Evolutionary conservation across 2,888 invertebrate species (phyloP).

Genomic region (Noctua janthe): DNA sequence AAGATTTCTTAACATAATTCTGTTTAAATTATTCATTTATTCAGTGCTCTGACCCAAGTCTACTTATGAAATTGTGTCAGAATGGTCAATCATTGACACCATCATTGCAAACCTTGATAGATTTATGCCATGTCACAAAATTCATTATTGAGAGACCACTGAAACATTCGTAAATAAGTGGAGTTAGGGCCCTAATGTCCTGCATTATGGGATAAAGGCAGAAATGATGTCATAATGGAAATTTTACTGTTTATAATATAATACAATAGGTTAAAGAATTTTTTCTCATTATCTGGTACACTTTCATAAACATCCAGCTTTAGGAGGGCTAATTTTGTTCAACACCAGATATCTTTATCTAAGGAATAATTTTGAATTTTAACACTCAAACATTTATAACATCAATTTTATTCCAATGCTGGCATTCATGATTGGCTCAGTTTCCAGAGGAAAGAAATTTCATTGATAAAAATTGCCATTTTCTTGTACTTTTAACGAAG

Average conservation of each 20-base stretch:
- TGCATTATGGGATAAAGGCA: background rate
- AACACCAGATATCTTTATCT: background rate
- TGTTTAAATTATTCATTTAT: constrained; percentile 37
- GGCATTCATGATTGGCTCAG: background rate
- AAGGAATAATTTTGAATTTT: background rate
- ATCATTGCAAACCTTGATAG: background rate
- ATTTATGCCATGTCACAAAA: background rate
- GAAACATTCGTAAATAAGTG: background rate
- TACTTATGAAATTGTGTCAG: background rate
- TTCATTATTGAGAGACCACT: background rate
- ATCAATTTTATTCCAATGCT: background rate
- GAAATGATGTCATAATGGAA: background rate
- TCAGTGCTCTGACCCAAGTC: background rate
- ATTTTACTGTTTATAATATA: background rate
- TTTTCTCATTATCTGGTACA: background rate
- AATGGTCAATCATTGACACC: background rate
- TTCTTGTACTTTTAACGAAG: background rate
- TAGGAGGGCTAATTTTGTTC: background rate
- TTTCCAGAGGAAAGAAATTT: background rate
- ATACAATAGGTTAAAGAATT: background rate
- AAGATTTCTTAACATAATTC: constrained; percentile 23
- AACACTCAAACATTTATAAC: too few species aligned
- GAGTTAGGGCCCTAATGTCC: background rate
- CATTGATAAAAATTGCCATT: background rate
- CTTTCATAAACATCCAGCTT: background rate